A percentile compares a stretch with the other conserved stretches of the same genome.
Evolutionary conservation across 2,113 vertebrate genomes (phyloP).

Genomic region (Elaphurus davidianus): DNA sequence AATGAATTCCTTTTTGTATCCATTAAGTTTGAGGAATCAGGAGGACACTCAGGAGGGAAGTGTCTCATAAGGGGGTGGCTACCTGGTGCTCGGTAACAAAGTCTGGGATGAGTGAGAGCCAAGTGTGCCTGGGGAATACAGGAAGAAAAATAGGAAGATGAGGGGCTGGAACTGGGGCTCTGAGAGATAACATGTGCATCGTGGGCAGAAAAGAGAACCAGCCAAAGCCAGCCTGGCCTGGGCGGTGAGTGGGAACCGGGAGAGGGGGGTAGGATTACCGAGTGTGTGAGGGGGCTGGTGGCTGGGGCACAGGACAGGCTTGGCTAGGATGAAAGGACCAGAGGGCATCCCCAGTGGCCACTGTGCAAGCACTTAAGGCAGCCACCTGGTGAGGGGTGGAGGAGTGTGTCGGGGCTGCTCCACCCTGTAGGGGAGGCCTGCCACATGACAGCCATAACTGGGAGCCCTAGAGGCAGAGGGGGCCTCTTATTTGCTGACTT

Average conservation of each 20-base stretch:
- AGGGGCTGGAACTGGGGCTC: not conserved
- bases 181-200: not conserved
- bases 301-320: not conserved
- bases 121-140: not conserved
- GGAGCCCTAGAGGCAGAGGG: not conserved
- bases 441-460: not conserved
- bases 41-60: not conserved
- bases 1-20: not conserved
- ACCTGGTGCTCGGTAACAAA: not conserved
- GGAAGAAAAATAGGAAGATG: not conserved
- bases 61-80: not conserved
- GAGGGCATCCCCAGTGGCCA: not conserved
- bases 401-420: fast-evolving
- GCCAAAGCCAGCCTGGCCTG: not conserved
- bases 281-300: not conserved
- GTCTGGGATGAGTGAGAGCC: not conserved
- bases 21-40: not conserved
- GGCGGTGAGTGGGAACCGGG: not conserved
- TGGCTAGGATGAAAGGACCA: not conserved
- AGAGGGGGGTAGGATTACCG: not conserved
- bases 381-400: too few relatives aligned
- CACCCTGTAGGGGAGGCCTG: too few relatives aligned
- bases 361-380: not conserved
- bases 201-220: not conserved
- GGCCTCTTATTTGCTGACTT: not conserved